A percentile compares a stretch with the other conserved stretches of the same genome.
These are phyloP conservation scores for Clarias platycephalus DNA, from an alignment of 2,797 vertebrate genomes.

Conservation along the genomic window DNA sequence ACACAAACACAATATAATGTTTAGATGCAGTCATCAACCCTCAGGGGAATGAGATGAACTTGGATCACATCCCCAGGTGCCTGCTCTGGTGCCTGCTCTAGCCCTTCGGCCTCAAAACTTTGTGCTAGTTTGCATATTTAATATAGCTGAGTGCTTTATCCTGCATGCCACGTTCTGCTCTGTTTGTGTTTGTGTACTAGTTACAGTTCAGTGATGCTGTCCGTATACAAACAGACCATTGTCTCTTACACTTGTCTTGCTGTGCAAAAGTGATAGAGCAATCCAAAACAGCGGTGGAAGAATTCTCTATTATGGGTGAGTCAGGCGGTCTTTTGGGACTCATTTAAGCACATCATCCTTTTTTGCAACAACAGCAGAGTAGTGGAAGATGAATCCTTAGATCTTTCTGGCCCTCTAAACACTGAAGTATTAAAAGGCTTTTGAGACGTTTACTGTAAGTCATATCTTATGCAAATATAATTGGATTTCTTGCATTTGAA, in stretches of 20 bases:
- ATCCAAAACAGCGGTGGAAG: slow-evolving; percentile 41
- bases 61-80: slow-evolving; percentile 6
- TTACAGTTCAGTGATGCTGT: too few relatives aligned
- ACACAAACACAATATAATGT: slow-evolving; percentile 15
- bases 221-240: slow-evolving; percentile 46
- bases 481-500: background rate
- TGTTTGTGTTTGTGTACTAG: slow-evolving; percentile 32
- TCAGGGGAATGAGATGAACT: slow-evolving; percentile 2
- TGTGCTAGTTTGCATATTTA: slow-evolving; percentile 30
- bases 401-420: background rate
- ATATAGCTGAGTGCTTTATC: slow-evolving; percentile 31
- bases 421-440: background rate
- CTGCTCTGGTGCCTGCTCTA: background rate
- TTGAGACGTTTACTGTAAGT: background rate
- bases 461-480: background rate
- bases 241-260: slow-evolving; percentile 40
- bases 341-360: slow-evolving; percentile 51
- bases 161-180: slow-evolving; percentile 31
- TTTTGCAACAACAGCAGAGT: slow-evolving; percentile 42
- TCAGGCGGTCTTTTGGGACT: slow-evolving; percentile 49
- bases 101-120: background rate
- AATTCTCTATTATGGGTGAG: slow-evolving; percentile 43
- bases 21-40: background rate
- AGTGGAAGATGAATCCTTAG: slow-evolving; percentile 29
- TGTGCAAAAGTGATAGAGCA: slow-evolving; percentile 39